Percentiles rank a stretch among this genome's conserved stretches.
phyloP scores from a whole-genome alignment of 2,113 vertebrate genomes.

The Hippoglossus stenolepis region DNA sequence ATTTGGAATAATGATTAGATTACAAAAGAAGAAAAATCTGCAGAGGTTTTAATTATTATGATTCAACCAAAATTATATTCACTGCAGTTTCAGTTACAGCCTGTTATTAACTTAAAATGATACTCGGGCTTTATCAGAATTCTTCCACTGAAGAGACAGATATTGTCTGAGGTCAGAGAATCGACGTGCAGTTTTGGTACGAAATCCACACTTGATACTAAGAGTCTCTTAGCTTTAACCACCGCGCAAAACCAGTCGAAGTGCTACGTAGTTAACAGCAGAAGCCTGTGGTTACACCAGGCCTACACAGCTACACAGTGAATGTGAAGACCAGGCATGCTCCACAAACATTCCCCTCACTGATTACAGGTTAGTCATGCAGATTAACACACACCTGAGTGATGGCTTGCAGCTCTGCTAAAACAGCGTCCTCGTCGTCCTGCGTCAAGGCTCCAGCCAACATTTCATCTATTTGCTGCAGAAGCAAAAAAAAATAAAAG shows the following conservation, averaged over 20 bases:
- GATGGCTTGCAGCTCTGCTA: constrained; percentile 90
- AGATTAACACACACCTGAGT: constrained; percentile 84
- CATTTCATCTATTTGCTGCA: constrained; percentile 94
- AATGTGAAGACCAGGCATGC: not conserved
- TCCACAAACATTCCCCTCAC: constrained; percentile 5
- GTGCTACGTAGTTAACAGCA: not conserved
- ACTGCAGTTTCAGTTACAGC: constrained; percentile 21
- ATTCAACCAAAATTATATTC: constrained; percentile 30
- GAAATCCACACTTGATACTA: constrained; percentile 4
- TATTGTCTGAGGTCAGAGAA: constrained; percentile 24
- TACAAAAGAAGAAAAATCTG: constrained; percentile 35
- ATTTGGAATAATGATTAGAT: constrained; percentile 43
- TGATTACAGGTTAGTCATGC: constrained; percentile 22
- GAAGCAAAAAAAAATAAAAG: not conserved
- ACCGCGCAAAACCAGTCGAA: constrained; percentile 3
- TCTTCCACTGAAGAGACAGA: not conserved
- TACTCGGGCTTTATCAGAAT: not conserved
- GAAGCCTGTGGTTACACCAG: constrained; percentile 5
- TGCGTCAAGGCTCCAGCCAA: constrained; percentile 89
- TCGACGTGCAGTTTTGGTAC: constrained; percentile 10
- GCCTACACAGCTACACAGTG: not conserved
- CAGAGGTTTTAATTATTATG: constrained; percentile 37
- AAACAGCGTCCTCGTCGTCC: constrained; percentile 91
- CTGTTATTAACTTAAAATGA: constrained; percentile 23
- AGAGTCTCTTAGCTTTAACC: constrained; percentile 18